Conservation (phyloP, 2,888 invertebrate genomes). For the Tigriopus californicus region DNA sequence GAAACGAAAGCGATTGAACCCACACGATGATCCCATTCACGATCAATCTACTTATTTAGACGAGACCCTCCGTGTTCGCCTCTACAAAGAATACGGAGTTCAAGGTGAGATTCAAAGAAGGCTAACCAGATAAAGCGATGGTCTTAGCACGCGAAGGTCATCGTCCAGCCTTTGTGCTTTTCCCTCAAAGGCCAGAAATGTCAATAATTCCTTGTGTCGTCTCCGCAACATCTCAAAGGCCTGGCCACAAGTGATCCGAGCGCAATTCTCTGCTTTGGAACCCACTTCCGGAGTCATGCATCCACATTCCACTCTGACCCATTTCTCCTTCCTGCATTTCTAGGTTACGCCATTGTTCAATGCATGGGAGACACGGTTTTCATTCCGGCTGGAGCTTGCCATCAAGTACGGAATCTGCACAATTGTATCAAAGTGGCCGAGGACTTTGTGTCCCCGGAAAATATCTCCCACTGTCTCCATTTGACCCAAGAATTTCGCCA, state of each 20-base stretch:
- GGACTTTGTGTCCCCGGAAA: slow-evolving; percentile 95
- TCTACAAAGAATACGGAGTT: slow-evolving; percentile 83
- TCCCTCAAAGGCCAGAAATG: too few species aligned
- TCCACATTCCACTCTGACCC: not conserved
- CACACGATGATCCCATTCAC: slow-evolving; percentile 88
- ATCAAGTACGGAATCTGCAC: slow-evolving; percentile 88
- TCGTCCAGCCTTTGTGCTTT: too few species aligned
- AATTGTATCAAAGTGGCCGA: slow-evolving; percentile 96
- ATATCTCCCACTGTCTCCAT: slow-evolving; percentile 86
- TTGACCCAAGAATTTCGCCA: slow-evolving; percentile 88
- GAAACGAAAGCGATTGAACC: slow-evolving; percentile 59
- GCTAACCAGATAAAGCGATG: too few species aligned
- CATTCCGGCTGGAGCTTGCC: slow-evolving; percentile 96
- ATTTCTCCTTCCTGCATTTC: not conserved
- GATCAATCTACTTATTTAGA: slow-evolving; percentile 93
- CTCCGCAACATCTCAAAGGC: too few species aligned
- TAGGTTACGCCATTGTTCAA: slow-evolving; percentile 75
- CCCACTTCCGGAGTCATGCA: not conserved
- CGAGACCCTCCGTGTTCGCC: slow-evolving; percentile 57
- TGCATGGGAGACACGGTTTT: slow-evolving; percentile 93
- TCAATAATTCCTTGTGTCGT: too few species aligned
- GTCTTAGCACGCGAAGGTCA: too few species aligned
- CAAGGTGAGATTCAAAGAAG: slow-evolving; percentile 34
- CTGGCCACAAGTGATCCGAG: not conserved
- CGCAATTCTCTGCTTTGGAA: not conserved